phyloP scores from a whole-genome alignment of 2,797 vertebrate species.

The Sebastes glaucus region DNA sequence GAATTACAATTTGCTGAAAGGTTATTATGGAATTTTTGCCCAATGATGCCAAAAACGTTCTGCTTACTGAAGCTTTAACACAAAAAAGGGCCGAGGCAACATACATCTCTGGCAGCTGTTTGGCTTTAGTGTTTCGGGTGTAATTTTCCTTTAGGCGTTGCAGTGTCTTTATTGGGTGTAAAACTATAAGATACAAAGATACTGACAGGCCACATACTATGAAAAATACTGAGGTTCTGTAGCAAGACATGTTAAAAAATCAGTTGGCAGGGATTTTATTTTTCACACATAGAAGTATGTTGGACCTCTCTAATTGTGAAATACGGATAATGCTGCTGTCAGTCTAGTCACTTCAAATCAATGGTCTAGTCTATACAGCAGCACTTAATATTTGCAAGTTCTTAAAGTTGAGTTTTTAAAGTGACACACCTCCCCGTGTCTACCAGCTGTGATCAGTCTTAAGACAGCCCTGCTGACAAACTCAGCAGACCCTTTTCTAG shows the following conservation, averaged over 20 bases:
- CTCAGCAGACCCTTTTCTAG: constrained; percentile 43
- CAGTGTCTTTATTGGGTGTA: not conserved
- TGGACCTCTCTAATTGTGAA: not conserved
- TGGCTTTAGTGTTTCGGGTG: not conserved
- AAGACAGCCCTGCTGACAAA: constrained; percentile 55
- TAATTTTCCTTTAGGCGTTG: not conserved
- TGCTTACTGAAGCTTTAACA: not conserved
- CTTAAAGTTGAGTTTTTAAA: constrained; percentile 34
- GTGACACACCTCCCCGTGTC: constrained; percentile 8
- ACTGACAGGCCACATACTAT: not conserved
- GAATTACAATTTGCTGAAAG: not conserved
- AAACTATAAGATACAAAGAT: not conserved
- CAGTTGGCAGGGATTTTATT: not conserved
- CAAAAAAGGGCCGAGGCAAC: not conserved
- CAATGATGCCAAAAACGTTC: too few relatives aligned
- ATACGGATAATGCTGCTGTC: constrained; percentile 2
- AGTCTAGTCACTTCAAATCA: constrained; percentile 20
- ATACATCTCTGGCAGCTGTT: not conserved
- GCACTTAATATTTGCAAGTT: constrained; percentile 23
- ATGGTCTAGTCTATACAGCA: constrained; percentile 4
- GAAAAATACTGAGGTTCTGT: not conserved
- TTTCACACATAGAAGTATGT: not conserved
- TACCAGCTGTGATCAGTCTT: constrained; percentile 47
- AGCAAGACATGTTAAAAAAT: not conserved
- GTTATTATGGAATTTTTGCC: not conserved